Conservation (phyloP, 2,113 vertebrate species). For the Psephotus haematonotus region DNA sequence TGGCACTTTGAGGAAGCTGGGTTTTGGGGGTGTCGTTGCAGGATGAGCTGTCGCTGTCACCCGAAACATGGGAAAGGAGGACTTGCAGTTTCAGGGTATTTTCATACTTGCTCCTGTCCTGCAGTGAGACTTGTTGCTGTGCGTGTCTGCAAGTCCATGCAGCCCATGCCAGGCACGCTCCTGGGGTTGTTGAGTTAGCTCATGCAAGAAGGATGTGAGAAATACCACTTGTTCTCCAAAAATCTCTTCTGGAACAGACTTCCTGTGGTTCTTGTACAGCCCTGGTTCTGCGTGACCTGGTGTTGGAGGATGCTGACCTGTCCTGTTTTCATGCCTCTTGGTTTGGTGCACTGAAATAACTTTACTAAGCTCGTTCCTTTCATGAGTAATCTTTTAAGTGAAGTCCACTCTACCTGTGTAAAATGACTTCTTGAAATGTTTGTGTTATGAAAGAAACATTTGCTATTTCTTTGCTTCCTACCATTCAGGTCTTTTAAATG, state of each 20-base stretch:
- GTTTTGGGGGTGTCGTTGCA: neutral
- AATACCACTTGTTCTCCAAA: constrained; percentile 8
- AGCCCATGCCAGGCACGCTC: neutral
- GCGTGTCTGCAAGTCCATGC: neutral
- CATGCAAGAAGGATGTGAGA: neutral
- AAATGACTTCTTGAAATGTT: constrained; percentile 62
- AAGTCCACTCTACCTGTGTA: constrained; percentile 63
- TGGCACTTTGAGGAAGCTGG: neutral
- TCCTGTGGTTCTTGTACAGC: neutral
- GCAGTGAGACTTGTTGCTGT: neutral
- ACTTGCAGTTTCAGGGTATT: neutral
- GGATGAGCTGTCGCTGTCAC: neutral
- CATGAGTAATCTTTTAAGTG: constrained; percentile 61
- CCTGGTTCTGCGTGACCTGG: neutral
- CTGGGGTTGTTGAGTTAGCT: neutral
- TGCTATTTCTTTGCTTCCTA: constrained; percentile 61
- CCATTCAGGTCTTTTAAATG: constrained; percentile 65
- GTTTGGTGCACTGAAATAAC: constrained; percentile 69
- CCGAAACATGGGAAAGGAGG: neutral
- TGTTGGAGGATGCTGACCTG: neutral
- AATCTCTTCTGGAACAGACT: neutral
- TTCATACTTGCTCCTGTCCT: neutral
- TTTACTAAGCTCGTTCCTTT: constrained; percentile 70
- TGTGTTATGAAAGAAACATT: constrained; percentile 41
- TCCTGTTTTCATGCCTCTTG: constrained; percentile 34